phyloP scores from a whole-genome alignment of 2,888 invertebrate genomes.

The Cistogaster globosa region DNA sequence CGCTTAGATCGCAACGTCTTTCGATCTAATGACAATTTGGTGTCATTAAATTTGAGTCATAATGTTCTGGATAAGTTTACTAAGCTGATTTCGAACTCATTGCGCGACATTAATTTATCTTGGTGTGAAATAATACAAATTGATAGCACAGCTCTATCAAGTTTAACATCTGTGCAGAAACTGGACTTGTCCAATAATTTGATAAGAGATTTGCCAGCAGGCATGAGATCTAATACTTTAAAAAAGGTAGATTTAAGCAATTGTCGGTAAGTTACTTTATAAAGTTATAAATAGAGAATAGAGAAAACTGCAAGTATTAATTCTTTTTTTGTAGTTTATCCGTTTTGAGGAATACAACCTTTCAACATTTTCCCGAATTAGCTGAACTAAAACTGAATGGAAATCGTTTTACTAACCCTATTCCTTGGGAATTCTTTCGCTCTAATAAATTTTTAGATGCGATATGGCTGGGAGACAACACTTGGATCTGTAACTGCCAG shows the following conservation, averaged over 20 bases:
- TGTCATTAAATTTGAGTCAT: slow-evolving; percentile 86
- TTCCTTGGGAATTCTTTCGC: slow-evolving; percentile 85
- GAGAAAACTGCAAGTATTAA: not conserved
- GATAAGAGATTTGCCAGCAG: slow-evolving; percentile 86
- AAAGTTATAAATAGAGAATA: not conserved
- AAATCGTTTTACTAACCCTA: slow-evolving; percentile 87
- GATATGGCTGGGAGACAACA: slow-evolving; percentile 88
- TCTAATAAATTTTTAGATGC: slow-evolving; percentile 85
- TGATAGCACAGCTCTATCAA: slow-evolving; percentile 84
- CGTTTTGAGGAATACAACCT: slow-evolving; percentile 86
- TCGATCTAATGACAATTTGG: slow-evolving; percentile 85
- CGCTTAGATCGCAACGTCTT: slow-evolving; percentile 85
- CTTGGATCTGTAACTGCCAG: slow-evolving; percentile 90
- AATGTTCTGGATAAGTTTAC: slow-evolving; percentile 86
- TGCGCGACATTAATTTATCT: slow-evolving; percentile 86
- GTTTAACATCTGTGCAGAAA: slow-evolving; percentile 85
- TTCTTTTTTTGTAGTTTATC: slow-evolving; percentile 83
- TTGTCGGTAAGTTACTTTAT: slow-evolving; percentile 78
- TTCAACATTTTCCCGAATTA: slow-evolving; percentile 86
- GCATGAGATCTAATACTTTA: slow-evolving; percentile 86
- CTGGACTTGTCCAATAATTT: slow-evolving; percentile 88
- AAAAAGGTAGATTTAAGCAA: slow-evolving; percentile 84
- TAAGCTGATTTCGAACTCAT: slow-evolving; percentile 85
- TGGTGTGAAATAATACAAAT: slow-evolving; percentile 87
- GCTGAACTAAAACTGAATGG: slow-evolving; percentile 87